Percentiles rank a stretch among this genome's conserved stretches.
Evolutionary conservation across 2,888 invertebrate species (phyloP).

Genomic region (Eretmocerus hayati): DNA sequence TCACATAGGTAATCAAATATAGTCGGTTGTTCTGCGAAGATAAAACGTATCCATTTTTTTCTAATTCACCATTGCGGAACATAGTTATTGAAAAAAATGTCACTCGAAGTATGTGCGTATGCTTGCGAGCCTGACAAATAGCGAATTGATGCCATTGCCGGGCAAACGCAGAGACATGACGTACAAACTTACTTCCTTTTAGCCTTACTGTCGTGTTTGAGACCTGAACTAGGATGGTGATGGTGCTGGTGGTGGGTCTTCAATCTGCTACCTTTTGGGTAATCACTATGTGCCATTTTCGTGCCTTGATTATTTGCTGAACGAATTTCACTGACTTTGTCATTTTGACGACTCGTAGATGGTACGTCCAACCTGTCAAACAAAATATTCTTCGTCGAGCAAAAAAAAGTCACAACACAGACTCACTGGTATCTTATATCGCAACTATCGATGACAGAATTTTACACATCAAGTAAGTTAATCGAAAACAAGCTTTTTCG

Average conservation of each 20-base stretch:
- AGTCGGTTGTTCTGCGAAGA: constrained; percentile 11
- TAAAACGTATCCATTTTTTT: constrained; percentile 6
- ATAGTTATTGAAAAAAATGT: constrained; percentile 1
- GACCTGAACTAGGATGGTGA: constrained; percentile 36
- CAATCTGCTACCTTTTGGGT: constrained; percentile 34
- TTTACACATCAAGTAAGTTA: no score
- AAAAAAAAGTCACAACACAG: constrained; percentile 15
- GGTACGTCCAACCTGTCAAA: constrained; percentile 38
- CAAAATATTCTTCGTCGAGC: constrained; percentile 10
- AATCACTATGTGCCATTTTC: constrained; percentile 28
- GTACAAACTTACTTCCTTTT: constrained; percentile 38
- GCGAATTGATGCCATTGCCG: background rate
- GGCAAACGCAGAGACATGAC: constrained; percentile 5
- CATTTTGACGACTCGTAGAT: constrained; percentile 39
- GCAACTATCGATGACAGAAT: no score
- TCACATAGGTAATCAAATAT: constrained; percentile 13
- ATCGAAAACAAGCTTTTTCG: constrained; percentile 2
- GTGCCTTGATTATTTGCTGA: constrained; percentile 31
- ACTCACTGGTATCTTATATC: no score
- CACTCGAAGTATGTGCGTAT: background rate
- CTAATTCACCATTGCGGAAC: constrained; percentile 8
- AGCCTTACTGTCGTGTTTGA: constrained; percentile 41
- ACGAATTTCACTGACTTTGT: constrained; percentile 31
- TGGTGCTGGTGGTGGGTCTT: constrained; percentile 35
- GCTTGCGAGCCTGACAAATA: background rate